Evolutionary conservation across 2,888 invertebrate species (phyloP).

Genomic region (Brenthis ino): DNA sequence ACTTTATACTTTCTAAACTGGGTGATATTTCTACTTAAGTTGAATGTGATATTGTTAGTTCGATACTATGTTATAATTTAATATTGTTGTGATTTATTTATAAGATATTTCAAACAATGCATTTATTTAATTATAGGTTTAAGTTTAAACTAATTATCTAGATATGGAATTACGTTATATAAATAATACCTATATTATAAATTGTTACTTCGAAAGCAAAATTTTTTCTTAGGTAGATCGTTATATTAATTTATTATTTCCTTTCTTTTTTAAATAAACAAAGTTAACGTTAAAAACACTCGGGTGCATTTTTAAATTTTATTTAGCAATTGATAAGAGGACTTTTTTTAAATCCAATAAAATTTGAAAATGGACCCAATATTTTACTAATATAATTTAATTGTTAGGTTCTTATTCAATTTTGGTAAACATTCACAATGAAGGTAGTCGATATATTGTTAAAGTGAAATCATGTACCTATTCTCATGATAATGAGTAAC

Average conservation of each 20-base stretch:
- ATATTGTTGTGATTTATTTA: conserved; percentile 36
- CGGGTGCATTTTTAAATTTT: too few species aligned
- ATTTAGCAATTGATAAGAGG: too few species aligned
- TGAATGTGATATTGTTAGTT: conserved; percentile 34
- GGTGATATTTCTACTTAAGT: conserved; percentile 32
- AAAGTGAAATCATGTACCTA: neutral
- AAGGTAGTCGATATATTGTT: neutral
- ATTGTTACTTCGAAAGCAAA: too few species aligned
- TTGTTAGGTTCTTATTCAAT: neutral
- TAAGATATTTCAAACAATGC: conserved; percentile 17
- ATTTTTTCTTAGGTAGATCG: too few species aligned
- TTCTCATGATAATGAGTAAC: neutral
- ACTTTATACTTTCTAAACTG: neutral
- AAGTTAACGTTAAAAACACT: too few species aligned
- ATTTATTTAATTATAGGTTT: conserved; percentile 11
- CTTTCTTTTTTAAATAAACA: too few species aligned
- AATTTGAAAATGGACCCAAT: too few species aligned
- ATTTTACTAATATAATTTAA: too few species aligned
- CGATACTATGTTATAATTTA: conserved; percentile 23
- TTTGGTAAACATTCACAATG: conserved; percentile 3
- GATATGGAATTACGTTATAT: neutral
- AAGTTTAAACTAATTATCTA: neutral
- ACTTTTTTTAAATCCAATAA: too few species aligned
- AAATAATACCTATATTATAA: neutral
- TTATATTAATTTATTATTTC: too few species aligned